Percentiles rank a stretch among this genome's conserved stretches.
Evolutionary conservation across 1,140 invertebrate species (phyloP).

Genomic region (Ganaspis sp.): DNA sequence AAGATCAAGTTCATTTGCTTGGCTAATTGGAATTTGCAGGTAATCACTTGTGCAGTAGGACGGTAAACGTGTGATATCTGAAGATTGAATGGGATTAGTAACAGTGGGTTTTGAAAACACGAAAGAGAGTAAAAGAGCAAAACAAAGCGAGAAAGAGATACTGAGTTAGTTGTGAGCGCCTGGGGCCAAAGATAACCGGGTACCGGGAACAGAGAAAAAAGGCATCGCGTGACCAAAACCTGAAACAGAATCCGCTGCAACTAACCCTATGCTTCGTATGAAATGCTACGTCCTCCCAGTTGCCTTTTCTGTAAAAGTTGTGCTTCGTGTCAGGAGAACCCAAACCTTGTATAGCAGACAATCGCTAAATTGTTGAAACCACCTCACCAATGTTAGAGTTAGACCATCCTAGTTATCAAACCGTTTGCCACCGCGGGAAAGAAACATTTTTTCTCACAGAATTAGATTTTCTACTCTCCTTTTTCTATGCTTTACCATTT

Average conservation of each 20-base stretch:
- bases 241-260: constrained; percentile 61
- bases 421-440: background rate
- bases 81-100: constrained; percentile 21
- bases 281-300: constrained; percentile 44
- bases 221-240: constrained; percentile 63
- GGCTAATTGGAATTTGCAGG: background rate
- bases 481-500: no score
- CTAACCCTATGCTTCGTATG: constrained; percentile 54
- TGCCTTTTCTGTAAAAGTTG: background rate
- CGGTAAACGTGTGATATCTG: background rate
- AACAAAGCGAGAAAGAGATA: constrained; percentile 42
- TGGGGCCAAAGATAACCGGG: constrained; percentile 62
- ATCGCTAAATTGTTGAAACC: constrained; percentile 23
- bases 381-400: constrained; percentile 3
- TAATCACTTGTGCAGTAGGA: background rate
- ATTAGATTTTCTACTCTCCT: background rate
- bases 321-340: background rate
- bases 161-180: constrained; percentile 49
- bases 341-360: background rate
- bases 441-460: constrained; percentile 22
- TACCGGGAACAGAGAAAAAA: constrained; percentile 64
- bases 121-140: constrained; percentile 47
- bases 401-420: background rate
- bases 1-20: background rate
- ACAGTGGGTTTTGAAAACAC: constrained; percentile 11